These are phyloP conservation scores for Ariolimax columbianus DNA, from an alignment of 2,888 invertebrate genomes.

Conservation along the genomic window DNA sequence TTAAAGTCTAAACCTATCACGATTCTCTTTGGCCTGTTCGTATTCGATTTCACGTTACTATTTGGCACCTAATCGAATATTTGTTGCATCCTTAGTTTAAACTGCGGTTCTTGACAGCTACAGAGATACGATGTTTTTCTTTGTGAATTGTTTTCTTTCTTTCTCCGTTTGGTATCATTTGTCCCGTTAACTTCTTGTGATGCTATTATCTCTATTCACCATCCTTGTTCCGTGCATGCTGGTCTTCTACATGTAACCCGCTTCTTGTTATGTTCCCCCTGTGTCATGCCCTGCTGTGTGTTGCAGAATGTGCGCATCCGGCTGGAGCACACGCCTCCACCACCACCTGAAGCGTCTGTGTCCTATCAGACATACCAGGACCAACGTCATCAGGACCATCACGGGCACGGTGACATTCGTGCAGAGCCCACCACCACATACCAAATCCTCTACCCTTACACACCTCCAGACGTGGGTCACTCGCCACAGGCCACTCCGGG, in stretches of 20 bases:
- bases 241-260: neutral
- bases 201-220: too few species aligned
- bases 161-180: too few species aligned
- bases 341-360: neutral
- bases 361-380: neutral
- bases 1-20: too few species aligned
- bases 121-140: too few species aligned
- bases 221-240: neutral
- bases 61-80: too few species aligned
- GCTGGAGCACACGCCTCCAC: slow-evolving; percentile 42
- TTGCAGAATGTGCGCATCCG: slow-evolving; percentile 55
- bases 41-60: too few species aligned
- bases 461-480: slow-evolving; percentile 59
- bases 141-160: too few species aligned
- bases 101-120: too few species aligned
- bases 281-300: slow-evolving; percentile 48
- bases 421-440: slow-evolving; percentile 51
- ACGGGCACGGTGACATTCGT: slow-evolving; percentile 42
- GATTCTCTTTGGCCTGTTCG: too few species aligned
- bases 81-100: too few species aligned
- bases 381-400: neutral
- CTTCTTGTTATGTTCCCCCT: slow-evolving; percentile 1
- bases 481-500: slow-evolving; percentile 46
- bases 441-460: slow-evolving; percentile 59
- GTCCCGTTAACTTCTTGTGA: too few species aligned